Evolutionary conservation across 2,797 vertebrate genomes (phyloP), one percentile per base, ranked within the genome.

Genomic region (Loris lydekkerianus): DNA sequence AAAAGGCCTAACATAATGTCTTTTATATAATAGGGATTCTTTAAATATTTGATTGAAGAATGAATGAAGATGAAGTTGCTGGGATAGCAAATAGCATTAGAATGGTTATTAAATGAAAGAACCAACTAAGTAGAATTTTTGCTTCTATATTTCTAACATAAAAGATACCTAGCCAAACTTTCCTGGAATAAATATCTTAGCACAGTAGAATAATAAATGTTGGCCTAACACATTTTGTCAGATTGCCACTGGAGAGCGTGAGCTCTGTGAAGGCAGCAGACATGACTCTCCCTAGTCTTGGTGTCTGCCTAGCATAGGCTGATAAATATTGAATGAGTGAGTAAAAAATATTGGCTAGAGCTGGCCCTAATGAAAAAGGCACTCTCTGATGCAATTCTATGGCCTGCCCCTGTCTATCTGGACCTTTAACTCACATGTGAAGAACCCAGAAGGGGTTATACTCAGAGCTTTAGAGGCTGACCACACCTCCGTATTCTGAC

Each of bases 31-130:
- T 25, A 73, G 23, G 23, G 23, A 5, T 20, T 93, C n/a, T 60
- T 91, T 92, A 93, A 86, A 94, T 91, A 94, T 86, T 96, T 94
- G 87, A 90, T 18, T 85, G 91, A 85, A 70, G 29, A 78, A 86
- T 72, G 61, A 96, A 84, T 65, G 75, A 83, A 88, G 69, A 90
- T 49, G 78, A 88, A 93, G 31, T 69, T 92, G 34, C 29, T 73
- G n/a, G 17, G 25, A 5, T 86, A 34, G 29, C 17, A 76, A 91
- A 90, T 84, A 91, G 27, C 80, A 86, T 89, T 49, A 80, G 43
- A 87, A 69, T 72, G 60, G 46, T 67, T 67, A 75, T 85, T 81
- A 91, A 72, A 49, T 73, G 29, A 80, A 89, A 89, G 70, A 46
- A 43, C 20, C 40, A 63, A 43, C 7, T 76, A 85, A 95, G 15